phyloP scores from a whole-genome alignment of 2,888 invertebrate species.

The Parthenolecanium corni region DNA sequence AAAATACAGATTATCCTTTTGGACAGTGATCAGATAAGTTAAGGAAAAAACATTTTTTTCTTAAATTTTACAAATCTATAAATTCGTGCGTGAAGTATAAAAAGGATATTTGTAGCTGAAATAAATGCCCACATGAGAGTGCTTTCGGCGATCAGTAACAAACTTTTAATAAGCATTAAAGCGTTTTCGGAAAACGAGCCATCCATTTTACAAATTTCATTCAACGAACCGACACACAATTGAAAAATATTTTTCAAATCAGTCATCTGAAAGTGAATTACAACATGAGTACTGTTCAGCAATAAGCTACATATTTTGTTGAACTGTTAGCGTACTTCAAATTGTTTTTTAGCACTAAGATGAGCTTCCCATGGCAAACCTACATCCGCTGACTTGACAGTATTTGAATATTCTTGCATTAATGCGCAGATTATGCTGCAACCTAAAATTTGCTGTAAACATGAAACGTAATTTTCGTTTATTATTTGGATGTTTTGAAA shows the following conservation, averaged over 20 bases:
- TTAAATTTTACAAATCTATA: not conserved
- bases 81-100: slow-evolving; percentile 23
- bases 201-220: slow-evolving; percentile 47
- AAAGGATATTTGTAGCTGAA: slow-evolving; percentile 48
- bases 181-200: slow-evolving; percentile 43
- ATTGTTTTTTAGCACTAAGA: slow-evolving; percentile 65
- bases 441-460: slow-evolving; percentile 62
- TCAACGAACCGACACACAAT: slow-evolving; percentile 52
- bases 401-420: slow-evolving; percentile 78
- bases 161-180: slow-evolving; percentile 51
- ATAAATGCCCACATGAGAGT: slow-evolving; percentile 74
- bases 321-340: slow-evolving; percentile 49
- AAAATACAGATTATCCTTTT: slow-evolving; percentile 60
- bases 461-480: slow-evolving; percentile 12
- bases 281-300: not conserved
- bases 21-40: slow-evolving; percentile 42
- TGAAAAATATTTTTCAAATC: slow-evolving; percentile 71
- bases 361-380: slow-evolving; percentile 82
- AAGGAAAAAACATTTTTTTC: slow-evolving; percentile 33
- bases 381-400: slow-evolving; percentile 72
- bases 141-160: slow-evolving; percentile 65
- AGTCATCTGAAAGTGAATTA: slow-evolving; percentile 40
- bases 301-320: not conserved
- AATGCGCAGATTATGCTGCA: slow-evolving; percentile 71
- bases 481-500: not conserved